phyloP scores from a whole-genome alignment of 2,113 vertebrate genomes.

The Athene cunicularia region DNA sequence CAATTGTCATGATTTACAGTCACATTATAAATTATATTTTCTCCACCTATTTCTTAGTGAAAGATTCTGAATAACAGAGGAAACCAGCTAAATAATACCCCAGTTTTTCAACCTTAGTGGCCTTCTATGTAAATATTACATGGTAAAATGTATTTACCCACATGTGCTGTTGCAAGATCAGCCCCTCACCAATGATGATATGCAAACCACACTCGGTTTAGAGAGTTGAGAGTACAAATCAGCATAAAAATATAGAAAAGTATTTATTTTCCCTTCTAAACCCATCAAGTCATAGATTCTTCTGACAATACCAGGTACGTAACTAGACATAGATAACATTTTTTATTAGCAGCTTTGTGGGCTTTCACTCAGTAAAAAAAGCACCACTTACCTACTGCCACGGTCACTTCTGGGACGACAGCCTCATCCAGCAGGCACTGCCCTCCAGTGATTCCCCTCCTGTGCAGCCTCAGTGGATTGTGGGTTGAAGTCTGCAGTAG shows the following conservation, averaged over 20 bases:
- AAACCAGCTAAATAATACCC: background rate
- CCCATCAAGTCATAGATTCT: background rate
- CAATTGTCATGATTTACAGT: background rate
- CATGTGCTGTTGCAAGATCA: background rate
- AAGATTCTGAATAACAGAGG: background rate
- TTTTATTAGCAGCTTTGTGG: background rate
- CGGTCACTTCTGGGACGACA: background rate
- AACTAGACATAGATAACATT: background rate
- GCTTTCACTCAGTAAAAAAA: background rate
- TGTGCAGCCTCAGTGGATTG: fast-evolving
- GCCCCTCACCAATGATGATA: background rate
- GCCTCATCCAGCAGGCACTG: background rate
- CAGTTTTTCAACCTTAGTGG: background rate
- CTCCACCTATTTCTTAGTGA: background rate
- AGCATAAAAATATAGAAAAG: background rate
- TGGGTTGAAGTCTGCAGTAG: background rate
- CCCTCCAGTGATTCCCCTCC: background rate
- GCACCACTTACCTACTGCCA: background rate
- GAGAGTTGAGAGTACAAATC: background rate
- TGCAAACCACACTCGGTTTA: background rate
- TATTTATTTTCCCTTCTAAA: background rate
- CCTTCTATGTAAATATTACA: background rate
- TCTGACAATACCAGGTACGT: background rate
- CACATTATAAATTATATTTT: background rate
- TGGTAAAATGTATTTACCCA: background rate